Evolutionary conservation across 2,888 invertebrate genomes (phyloP).

Genomic region (Galerucella pusilla): DNA sequence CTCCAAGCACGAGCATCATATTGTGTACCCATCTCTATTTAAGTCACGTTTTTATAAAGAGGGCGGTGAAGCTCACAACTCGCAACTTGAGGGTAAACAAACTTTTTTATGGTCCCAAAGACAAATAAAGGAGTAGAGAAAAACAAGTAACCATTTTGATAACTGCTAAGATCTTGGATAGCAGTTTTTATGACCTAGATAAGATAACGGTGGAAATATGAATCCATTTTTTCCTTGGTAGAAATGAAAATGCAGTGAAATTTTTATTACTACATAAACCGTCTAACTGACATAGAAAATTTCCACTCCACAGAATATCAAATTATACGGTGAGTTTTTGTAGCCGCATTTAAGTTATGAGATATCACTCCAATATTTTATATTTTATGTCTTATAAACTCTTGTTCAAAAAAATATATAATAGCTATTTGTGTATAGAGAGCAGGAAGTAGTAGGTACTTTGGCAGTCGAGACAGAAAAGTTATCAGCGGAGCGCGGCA

Average conservation of each 20-base stretch:
- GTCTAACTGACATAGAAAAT: background rate
- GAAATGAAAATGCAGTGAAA: background rate
- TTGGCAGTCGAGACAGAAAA: no score
- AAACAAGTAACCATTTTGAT: conserved; percentile 26
- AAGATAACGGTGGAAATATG: conserved; percentile 2
- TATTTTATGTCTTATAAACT: no score
- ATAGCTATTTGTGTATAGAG: no score
- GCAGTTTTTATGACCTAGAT: conserved; percentile 7
- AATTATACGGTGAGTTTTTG: background rate
- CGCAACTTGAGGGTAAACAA: conserved; percentile 21
- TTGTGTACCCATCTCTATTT: background rate
- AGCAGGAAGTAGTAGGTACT: no score
- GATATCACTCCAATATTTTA: background rate
- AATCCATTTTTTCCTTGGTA: background rate
- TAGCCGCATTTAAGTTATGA: background rate
- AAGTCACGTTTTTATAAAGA: background rate
- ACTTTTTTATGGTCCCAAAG: conserved; percentile 23
- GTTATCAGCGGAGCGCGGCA: no score
- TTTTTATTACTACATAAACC: conserved; percentile 11
- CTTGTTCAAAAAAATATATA: no score
- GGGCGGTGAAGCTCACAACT: background rate
- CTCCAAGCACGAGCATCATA: background rate
- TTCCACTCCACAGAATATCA: background rate
- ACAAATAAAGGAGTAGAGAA: conserved; percentile 21
- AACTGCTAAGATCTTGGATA: conserved; percentile 18